Base-by-base conservation (phyloP, 53 echinoderm and acorn worm genomes). In the Stichopus horrens region DNA sequence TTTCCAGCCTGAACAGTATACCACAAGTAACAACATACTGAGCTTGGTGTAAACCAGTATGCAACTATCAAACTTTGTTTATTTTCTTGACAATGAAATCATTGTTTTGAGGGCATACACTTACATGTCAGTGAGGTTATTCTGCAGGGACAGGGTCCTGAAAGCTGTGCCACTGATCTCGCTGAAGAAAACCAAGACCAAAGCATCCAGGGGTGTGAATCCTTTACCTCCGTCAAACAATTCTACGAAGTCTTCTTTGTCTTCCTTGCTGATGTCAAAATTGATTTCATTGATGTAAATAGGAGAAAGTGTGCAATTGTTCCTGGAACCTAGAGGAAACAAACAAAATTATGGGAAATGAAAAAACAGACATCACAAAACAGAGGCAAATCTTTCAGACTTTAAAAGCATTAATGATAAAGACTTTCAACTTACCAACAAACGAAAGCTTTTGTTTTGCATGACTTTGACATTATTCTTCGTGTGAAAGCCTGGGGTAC, bases 211-310 rank as follows among this genome's bases (percentile, higher is more conserved):
- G 4, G 95, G 73, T 19, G 95, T 92, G 88, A 88, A 80, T 7
- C 99, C 96, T n/a, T 73, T 90, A 51, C 96, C 96, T 22, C 96
- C 99, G 91, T 99, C 99, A 59, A 86, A 99, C 7, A 99, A 88
- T 87, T 99, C 96, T 59, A 99, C 92, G 65, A 94, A 99, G 53
- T 90, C 93, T 14, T 77, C 58, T 11, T 86, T 54, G 65, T 90
- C 76, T 11, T 82, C 79, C 5, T 88, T 89, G 7, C 84, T 80
- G 3, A 83, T 54, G 11, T 88, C 93, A 22, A 93, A 85, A 76
- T 88, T 88, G 9, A 99, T 74, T 83, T 99, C 99, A 89, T 88
- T 99, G 86, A 99, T 94, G 74, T 94, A 71, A 21, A 99, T 88
- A 4, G 93, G 86, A 7, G 91, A 81, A 13, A 87, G 78, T 0